phyloP scores from a whole-genome alignment of 2,797 vertebrate genomes.

The Alauda arvensis region DNA sequence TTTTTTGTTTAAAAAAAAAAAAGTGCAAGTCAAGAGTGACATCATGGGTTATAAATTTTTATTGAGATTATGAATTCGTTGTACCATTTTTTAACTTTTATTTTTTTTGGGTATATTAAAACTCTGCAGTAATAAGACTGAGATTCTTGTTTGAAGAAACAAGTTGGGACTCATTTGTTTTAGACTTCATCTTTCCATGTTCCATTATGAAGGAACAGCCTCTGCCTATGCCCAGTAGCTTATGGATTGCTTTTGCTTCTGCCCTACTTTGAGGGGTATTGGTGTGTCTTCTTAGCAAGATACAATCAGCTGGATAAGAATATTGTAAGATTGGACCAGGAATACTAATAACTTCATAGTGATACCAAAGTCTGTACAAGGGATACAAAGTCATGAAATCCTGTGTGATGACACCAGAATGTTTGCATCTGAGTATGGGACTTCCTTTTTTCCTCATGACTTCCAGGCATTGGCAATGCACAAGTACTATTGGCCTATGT shows the following conservation, averaged over 20 bases:
- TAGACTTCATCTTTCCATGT: neutral
- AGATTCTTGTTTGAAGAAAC: neutral
- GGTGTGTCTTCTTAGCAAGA: neutral
- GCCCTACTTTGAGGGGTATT: neutral
- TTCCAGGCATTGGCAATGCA: neutral
- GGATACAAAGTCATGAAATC: neutral
- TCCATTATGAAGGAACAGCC: neutral
- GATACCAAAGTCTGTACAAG: neutral
- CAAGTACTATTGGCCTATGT: neutral
- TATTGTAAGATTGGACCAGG: neutral
- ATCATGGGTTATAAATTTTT: neutral
- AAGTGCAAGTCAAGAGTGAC: neutral
- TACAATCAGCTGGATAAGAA: neutral
- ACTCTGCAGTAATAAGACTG: neutral
- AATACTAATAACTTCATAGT: neutral
- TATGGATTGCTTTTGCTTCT: neutral
- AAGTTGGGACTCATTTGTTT: neutral
- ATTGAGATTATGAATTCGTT: neutral
- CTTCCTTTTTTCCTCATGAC: neutral
- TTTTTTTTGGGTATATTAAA: neutral
- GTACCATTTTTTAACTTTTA: neutral
- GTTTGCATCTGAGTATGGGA: neutral
- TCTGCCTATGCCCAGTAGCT: neutral
- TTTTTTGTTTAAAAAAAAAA: rapidly evolving
- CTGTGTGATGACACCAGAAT: neutral